Base-by-base conservation (phyloP, 2,113 vertebrate species). In the Scalopus aquaticus region DNA sequence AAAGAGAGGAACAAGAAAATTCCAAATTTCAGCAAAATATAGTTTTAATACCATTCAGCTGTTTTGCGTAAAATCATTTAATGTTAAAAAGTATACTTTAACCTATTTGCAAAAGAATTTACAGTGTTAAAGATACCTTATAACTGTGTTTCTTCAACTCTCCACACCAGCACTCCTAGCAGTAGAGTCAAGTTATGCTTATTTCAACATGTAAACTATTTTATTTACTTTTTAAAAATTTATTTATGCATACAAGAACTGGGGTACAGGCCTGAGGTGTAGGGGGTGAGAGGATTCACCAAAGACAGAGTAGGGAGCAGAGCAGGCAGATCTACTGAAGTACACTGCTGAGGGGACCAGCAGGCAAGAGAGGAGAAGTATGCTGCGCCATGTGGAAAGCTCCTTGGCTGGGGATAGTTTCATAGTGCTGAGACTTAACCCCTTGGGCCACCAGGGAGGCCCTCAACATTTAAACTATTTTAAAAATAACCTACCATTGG, bases 1-100 rank as follows among this genome's bases (percentile, higher is more conserved):
- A 90, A 90, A 84, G 76, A 74, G 67, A 76, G 73, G 62, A 79
- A 88, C 42, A 62, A 10, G 17, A 88, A 90, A 74, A 93, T 35
- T 56, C 1, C 44, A 92, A 69, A 76, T 32, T 65, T 92, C 85
- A 90, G 12, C 30, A 79, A 96, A 46, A 76, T 80, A 49, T 64
- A 44, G 88, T 92, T 90, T 85, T 80, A 70, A 65, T 37, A 79
- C 51, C 26, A 65, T 89, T 81, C 58, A 90, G 24, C 51, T 77
- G 3, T 92, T 90, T 84, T 72, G 3, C 19, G 42, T 87, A 80
- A 64, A n/a, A 84, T 24, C 49, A 78, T 58, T 88, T 91, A 74
- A 79, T 39, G 22, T 89, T 76, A 72, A 64, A 26, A 84, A 13
- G 11, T 67, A 46, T 54, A 54, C 7, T 83, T 85, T 81, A 17